These are phyloP conservation scores for Cettia cetti DNA, from an alignment of 2,113 vertebrate species.

Conservation along the genomic window DNA sequence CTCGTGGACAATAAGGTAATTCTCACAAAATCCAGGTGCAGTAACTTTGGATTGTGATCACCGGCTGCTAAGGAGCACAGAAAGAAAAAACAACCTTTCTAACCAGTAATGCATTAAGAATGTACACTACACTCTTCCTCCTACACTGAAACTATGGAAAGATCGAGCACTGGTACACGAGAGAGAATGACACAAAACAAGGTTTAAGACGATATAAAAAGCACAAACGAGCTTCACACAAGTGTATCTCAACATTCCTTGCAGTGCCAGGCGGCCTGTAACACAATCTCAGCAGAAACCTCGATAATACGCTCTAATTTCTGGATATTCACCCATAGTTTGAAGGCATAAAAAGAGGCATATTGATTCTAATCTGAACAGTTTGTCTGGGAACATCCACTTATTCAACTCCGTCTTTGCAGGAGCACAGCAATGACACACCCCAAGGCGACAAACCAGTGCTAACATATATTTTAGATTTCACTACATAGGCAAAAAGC, in stretches of 20 bases:
- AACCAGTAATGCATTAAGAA: background rate
- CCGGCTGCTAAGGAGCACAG: background rate
- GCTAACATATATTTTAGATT: background rate
- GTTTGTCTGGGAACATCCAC: background rate
- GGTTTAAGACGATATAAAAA: rapidly evolving
- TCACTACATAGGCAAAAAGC: background rate
- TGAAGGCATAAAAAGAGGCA: background rate
- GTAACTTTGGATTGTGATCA: background rate
- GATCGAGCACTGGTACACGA: rapidly evolving
- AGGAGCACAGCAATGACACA: rapidly evolving
- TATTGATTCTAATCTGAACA: rapidly evolving
- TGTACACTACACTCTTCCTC: rapidly evolving
- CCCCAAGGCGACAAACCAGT: background rate
- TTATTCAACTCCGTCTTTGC: background rate
- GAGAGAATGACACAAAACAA: rapidly evolving
- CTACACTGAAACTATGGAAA: background rate
- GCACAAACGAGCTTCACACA: rapidly evolving
- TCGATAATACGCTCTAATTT: rapidly evolving
- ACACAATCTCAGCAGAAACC: rapidly evolving
- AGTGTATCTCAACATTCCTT: rapidly evolving
- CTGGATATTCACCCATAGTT: background rate
- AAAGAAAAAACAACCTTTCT: background rate
- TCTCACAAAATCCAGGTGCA: background rate
- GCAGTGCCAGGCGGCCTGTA: rapidly evolving
- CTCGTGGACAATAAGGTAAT: background rate